Evolutionary conservation across 1,140 invertebrate species (phyloP), one percentile per base, ranked within the genome.

Genomic region (Portunus trituberculatus): DNA sequence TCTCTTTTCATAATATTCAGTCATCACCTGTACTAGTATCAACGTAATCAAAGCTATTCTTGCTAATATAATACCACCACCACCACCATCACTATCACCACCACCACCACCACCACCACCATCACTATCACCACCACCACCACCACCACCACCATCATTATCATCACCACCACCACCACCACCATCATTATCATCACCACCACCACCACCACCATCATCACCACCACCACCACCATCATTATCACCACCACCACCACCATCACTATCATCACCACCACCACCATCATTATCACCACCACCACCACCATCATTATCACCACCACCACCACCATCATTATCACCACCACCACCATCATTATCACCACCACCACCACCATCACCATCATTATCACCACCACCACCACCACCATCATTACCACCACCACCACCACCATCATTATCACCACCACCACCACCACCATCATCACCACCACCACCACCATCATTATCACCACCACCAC

Each of bases 141-240:
- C 67, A 76, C 67, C 67, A 76, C 67, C 67, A 76, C 67, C 76
- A 82, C 76, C 76, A 82, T 7, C 76, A 82, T 1, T 7, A 82
- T 7, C 76, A 82, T 7, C 76, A 82, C 76, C 76, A 82, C 20
- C 76, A 7, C 76, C 76, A 82, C 76, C 76, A 82, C 76, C 76
- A 82, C 20, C 7, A 82, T 7, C 7, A 82, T 7, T 7, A 76
- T n/a, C 67, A 76, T 12, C 67, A 76, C 67, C 67, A 76, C 67
- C 67, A 76, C 67, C 67, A 76, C 12, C 67, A 76, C 67, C 67
- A 76, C 67, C 67, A 76, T n/a, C n/a, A n/a, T n/a, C n/a, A n/a
- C n/a, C n/a, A n/a, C 76, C 76, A 82, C 2, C 76, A 82, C 76
- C 76, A 82, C 76, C 76, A 82, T 1, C 76, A 82, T 7, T 7